Percentiles rank a stretch among this genome's conserved stretches.
These are phyloP conservation scores for Drosophila greeni DNA, from an alignment of 2,888 invertebrate genomes.

Conservation along the genomic window DNA sequence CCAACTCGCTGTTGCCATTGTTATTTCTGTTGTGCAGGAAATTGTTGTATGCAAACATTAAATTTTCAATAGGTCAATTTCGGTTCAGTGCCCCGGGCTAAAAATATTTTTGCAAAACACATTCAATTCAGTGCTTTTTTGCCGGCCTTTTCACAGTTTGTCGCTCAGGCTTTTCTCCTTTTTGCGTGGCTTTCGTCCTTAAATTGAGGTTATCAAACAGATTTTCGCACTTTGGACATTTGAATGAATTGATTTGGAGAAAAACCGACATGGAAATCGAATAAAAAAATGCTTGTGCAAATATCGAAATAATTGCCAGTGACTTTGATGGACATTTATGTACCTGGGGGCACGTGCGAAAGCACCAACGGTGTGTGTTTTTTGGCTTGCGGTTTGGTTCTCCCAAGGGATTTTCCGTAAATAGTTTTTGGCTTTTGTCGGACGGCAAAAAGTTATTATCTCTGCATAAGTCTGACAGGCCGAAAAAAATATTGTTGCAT, in stretches of 20 bases:
- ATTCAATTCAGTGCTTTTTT: conserved; percentile 24
- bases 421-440: conserved; percentile 19
- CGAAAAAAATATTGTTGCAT: neutral
- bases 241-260: conserved; percentile 40
- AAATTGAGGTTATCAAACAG: conserved; percentile 41
- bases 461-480: conserved; percentile 12
- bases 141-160: conserved; percentile 32
- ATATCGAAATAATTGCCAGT: conserved; percentile 36
- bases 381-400: conserved; percentile 26
- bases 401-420: conserved; percentile 17
- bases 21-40: conserved; percentile 46
- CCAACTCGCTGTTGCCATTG: conserved; percentile 29
- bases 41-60: conserved; percentile 69
- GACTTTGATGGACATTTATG: conserved; percentile 44
- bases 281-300: conserved; percentile 32
- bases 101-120: conserved; percentile 34
- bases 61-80: conserved; percentile 59
- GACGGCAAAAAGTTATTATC: conserved; percentile 22
- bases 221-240: conserved; percentile 36
- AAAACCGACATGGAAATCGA: conserved; percentile 30
- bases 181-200: conserved; percentile 13
- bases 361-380: conserved; percentile 1
- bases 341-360: conserved; percentile 25
- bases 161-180: conserved; percentile 17
- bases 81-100: conserved; percentile 27